Percentiles rank a stretch among this genome's conserved stretches.
Conservation (phyloP, 1,140 invertebrate genomes). For the Hermatobates lingyangjiaoensis region DNA sequence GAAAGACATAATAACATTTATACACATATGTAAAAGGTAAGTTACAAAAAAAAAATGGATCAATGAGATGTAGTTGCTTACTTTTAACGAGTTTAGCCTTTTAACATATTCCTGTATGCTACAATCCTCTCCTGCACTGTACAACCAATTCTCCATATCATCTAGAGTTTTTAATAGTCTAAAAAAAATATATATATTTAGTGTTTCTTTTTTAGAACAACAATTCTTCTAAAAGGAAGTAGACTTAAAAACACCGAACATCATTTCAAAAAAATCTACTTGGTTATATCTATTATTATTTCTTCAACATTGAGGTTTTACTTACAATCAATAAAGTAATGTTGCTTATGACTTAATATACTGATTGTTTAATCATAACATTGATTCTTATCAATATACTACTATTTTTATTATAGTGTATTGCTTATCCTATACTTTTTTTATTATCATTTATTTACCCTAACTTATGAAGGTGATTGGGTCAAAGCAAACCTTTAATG, state of each 20-base stretch:
- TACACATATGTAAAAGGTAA: background rate
- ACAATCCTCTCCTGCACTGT: slow-evolving; percentile 84
- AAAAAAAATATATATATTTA: background rate
- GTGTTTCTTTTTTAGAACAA: background rate
- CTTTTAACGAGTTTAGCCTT: slow-evolving; percentile 40
- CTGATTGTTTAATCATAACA: too few species aligned
- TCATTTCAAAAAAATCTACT: background rate
- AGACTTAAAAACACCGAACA: background rate
- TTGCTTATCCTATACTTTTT: too few species aligned
- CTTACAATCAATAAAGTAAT: too few species aligned
- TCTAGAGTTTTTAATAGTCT: slow-evolving; percentile 33
- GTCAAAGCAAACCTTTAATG: too few species aligned
- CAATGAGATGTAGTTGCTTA: slow-evolving; percentile 19
- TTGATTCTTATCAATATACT: too few species aligned
- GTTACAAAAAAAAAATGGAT: background rate
- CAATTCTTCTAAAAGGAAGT: background rate
- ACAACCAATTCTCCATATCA: slow-evolving; percentile 87
- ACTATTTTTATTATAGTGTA: too few species aligned
- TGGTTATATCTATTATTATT: slow-evolving; percentile 32
- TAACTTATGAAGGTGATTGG: too few species aligned
- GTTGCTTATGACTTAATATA: too few species aligned
- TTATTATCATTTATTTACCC: too few species aligned
- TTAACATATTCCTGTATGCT: slow-evolving; percentile 61
- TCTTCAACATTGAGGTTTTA: too few species aligned
- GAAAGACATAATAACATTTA: background rate